Percentiles rank a stretch among this genome's conserved stretches.
These are phyloP conservation scores for Zaprionus obscuricornis DNA, from an alignment of 2,888 invertebrate genomes.

Conservation along the genomic window DNA sequence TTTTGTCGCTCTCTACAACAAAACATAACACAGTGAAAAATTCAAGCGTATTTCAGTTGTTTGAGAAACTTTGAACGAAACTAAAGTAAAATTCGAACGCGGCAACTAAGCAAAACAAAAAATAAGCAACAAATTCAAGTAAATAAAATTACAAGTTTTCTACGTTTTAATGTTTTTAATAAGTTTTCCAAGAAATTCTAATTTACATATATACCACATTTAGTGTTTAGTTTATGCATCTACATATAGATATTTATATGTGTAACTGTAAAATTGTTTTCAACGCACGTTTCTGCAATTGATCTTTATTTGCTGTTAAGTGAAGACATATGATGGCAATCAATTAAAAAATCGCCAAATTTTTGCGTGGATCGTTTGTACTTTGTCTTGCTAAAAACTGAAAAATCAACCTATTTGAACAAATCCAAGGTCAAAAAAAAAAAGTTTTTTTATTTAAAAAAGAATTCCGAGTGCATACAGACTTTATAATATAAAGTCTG, in stretches of 20 bases:
- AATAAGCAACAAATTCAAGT: slow-evolving; percentile 29
- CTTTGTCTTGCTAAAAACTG: slow-evolving; percentile 10
- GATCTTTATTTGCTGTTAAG: too few species aligned
- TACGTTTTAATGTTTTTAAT: not conserved
- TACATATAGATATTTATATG: too few species aligned
- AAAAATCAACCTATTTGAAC: not conserved
- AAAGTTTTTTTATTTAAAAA: not conserved
- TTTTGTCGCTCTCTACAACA: slow-evolving; percentile 23
- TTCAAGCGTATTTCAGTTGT: slow-evolving; percentile 64
- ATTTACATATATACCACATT: too few species aligned
- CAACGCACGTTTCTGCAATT: too few species aligned
- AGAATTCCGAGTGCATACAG: too few species aligned
- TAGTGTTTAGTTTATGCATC: too few species aligned
- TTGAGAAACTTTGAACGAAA: slow-evolving; percentile 65
- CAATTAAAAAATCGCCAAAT: not conserved
- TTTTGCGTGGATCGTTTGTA: not conserved
- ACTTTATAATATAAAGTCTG: too few species aligned
- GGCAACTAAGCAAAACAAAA: slow-evolving; percentile 24
- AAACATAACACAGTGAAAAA: slow-evolving; percentile 33
- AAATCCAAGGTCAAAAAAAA: slow-evolving; percentile 36
- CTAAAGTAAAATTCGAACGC: slow-evolving; percentile 51
- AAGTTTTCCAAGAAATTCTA: not conserved
- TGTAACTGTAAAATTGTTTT: too few species aligned
- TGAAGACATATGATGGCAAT: too few species aligned
- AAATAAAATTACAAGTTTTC: slow-evolving; percentile 28